Evolutionary conservation across 92 coral and sea anemone species (phyloP), one percentile per base, ranked within the genome.

Genomic region (Palythoa heliodiscus): DNA sequence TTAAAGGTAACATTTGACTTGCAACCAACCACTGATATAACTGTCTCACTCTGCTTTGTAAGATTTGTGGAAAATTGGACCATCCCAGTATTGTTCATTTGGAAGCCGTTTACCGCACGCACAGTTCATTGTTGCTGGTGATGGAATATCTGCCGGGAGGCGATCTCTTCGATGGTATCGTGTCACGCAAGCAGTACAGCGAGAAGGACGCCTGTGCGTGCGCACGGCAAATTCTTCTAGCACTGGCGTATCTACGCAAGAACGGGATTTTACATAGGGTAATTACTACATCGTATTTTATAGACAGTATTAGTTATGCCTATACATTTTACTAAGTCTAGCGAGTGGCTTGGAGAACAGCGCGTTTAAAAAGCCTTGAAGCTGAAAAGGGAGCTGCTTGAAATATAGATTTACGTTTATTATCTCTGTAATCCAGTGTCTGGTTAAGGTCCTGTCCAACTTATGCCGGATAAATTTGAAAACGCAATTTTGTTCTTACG

Each of bases 141-240:
- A 87, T 95, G 63, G 98, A 95, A 80, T 95, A 95, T 77, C 92
- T 95, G 0, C 97, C 98, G 29, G 98, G 98, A 10, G 98, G 98
- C n/a, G 98, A 95, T 76, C 91, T 95, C 85, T 95, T 95, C 76
- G 98, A 95, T 77, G 98, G 98, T 16, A 88, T 95, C 70, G 97
- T 95, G 40, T 87, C 98, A 22, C 91, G 98, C 80, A 91, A 92
- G 12, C 91, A 86, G 73, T 95, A 89, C 93, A 93, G 98, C 22
- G 98, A 95, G 70, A 95, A 92, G 78, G 98, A 95, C 86, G 97
- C 98, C 20, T 95, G 98, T 83, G 90, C 95, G 9, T 92, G 97
- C 70, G 88, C 92, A 11, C 88, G 93, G 22, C 98, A 95, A 86
- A 90, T 93, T 29, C 87, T 95, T 72, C 77, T 71, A 79, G 98